Evolutionary conservation across 1,140 invertebrate genomes (phyloP).

Genomic region (Eumeta japonica): DNA sequence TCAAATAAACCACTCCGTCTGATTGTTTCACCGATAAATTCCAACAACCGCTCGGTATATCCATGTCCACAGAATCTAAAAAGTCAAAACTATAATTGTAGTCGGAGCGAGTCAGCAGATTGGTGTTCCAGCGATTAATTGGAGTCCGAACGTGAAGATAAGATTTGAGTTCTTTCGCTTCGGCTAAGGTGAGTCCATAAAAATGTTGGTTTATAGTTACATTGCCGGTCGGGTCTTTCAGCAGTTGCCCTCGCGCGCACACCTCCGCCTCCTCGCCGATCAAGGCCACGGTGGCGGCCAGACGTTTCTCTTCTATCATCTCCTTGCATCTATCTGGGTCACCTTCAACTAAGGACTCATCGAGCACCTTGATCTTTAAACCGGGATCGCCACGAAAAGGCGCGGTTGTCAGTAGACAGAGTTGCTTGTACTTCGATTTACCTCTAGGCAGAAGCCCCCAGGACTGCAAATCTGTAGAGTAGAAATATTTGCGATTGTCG

Average conservation of each 20-base stretch:
- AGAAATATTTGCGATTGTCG: conserved; percentile 66
- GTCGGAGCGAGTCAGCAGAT: conserved; percentile 67
- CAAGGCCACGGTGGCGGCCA: conserved; percentile 66
- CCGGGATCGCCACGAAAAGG: conserved; percentile 41
- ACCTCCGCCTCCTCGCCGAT: conserved; percentile 69
- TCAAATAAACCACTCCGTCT: conserved; percentile 61
- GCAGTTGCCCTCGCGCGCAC: conserved; percentile 70
- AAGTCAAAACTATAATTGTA: conserved; percentile 80
- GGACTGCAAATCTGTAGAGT: conserved; percentile 66
- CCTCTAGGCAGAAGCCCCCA: conserved; percentile 68
- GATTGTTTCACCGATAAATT: conserved; percentile 60
- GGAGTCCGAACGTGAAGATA: conserved; percentile 69
- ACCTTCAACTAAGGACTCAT: conserved; percentile 47
- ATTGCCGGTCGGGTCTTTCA: conserved; percentile 64
- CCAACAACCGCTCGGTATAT: conserved; percentile 67
- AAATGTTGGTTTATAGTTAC: conserved; percentile 68
- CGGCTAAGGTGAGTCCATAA: conserved; percentile 60
- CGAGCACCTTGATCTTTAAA: conserved; percentile 41
- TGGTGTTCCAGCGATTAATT: conserved; percentile 68
- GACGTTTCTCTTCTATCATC: conserved; percentile 75
- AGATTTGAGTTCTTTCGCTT: conserved; percentile 64
- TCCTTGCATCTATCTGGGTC: conserved; percentile 50
- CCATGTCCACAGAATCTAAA: conserved; percentile 68
- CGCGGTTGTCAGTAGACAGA: conserved; percentile 53
- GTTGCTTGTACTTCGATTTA: conserved; percentile 58